Evolutionary conservation across 2,888 invertebrate species (phyloP), one percentile per base, ranked within the genome.

Genomic region (Nomada lathburiana): DNA sequence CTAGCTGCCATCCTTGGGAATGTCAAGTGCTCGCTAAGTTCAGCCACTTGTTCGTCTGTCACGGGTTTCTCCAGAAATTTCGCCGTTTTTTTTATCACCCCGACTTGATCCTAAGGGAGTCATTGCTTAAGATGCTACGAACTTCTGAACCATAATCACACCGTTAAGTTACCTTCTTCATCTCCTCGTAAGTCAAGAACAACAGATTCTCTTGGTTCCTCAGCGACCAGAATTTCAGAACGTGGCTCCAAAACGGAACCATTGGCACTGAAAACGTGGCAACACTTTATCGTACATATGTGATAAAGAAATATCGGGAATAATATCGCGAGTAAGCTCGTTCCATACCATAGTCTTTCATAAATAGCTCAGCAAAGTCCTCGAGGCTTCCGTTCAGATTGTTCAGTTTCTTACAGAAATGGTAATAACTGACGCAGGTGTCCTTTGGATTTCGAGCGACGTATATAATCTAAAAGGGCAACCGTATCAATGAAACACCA

Each of bases 391-490:
- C 96, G 29, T 89, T 87, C 65, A 95, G 90, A 76, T 95, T 95
- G 88, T 98, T 97, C 53, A 97, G 95, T 73, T 97, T 94, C 76
- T 95, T 95, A 92, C 96, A 97, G 93, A 98, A 97, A 93, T 98
- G 96, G 93, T 97, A 98, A 91, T 97, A 98, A 0, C 98, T 98
- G 0, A 98, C 97, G 83, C 97, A 97, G 90, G 97, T 96, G 92
- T 98, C 98, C 93, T 98, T 98, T 0, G 98, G 98, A 94, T 98
- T 98, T 68, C 98, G 96, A 0, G 97, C 96, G 0, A 97, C 96
- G 93, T 98, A 98, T 82, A 98, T 96, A 26, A 98, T 96, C 97
- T 98, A 92, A 16, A 92, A 92, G 74, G 64, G 20, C 47, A 52
- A 2, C 13, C 13, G 13, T 7, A 63, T 60, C 9, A n/a, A 16